Evolutionary conservation across 2,888 invertebrate species (phyloP).

Genomic region (Patella pellucida): DNA sequence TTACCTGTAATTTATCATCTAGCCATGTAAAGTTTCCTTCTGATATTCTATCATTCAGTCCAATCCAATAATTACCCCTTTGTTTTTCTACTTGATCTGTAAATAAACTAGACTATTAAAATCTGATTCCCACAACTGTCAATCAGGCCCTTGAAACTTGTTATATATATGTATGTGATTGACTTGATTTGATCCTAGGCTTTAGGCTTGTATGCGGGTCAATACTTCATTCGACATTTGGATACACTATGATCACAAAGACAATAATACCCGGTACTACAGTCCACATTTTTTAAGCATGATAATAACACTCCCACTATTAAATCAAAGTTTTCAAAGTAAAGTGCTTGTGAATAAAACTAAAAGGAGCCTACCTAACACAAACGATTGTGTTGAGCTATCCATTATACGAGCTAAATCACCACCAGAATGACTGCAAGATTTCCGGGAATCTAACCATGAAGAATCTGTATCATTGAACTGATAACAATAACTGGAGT

Average conservation of each 20-base stretch:
- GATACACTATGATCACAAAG: too few relatives aligned
- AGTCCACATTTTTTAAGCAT: too few relatives aligned
- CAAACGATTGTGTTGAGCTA: slow-evolving; percentile 23
- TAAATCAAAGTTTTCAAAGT: too few relatives aligned
- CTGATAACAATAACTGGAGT: slow-evolving; percentile 29
- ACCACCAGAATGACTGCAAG: slow-evolving; percentile 31
- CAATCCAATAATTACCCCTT: slow-evolving; percentile 43
- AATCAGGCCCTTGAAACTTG: too few relatives aligned
- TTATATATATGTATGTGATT: too few relatives aligned
- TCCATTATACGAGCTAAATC: slow-evolving; percentile 27
- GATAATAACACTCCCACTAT: too few relatives aligned
- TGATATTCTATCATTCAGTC: slow-evolving; percentile 39
- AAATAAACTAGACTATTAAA: background rate
- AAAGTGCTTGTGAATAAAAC: too few relatives aligned
- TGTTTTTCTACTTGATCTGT: slow-evolving; percentile 6
- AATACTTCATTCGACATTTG: too few relatives aligned
- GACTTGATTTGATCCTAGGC: too few relatives aligned
- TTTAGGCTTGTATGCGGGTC: too few relatives aligned
- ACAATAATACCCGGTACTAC: too few relatives aligned
- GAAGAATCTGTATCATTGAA: slow-evolving; percentile 23
- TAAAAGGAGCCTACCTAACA: slow-evolving; percentile 16
- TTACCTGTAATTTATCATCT: slow-evolving; percentile 33
- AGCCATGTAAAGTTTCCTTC: slow-evolving; percentile 44
- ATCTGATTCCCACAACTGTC: background rate
- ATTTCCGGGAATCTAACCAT: slow-evolving; percentile 31